phyloP scores from a whole-genome alignment of 2,888 invertebrate genomes.

The Rhodophaea formosa region DNA sequence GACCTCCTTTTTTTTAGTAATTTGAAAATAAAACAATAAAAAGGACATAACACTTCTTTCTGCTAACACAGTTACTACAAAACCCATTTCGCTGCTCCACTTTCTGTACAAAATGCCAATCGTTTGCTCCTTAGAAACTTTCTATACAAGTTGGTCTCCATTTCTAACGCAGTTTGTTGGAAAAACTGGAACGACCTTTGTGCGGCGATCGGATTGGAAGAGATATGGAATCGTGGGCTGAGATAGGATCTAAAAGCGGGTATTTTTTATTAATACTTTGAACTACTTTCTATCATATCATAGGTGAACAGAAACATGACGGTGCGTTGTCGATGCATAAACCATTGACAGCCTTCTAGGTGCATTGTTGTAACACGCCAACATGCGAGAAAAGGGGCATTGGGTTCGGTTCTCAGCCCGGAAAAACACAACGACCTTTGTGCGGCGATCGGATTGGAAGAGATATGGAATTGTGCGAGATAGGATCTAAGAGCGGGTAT shows the following conservation, averaged over 20 bases:
- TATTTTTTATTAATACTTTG: not conserved
- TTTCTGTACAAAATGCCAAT: constrained; percentile 8
- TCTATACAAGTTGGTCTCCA: constrained; percentile 48
- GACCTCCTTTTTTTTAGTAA: too few species aligned
- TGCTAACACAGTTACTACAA: not conserved
- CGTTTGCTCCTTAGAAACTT: constrained; percentile 25
- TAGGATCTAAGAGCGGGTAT: not conserved
- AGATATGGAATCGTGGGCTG: constrained; percentile 25
- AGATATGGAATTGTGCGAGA: constrained; percentile 21
- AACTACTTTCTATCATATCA: too few species aligned
- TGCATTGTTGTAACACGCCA: too few species aligned
- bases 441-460: constrained; percentile 37
- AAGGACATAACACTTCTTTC: not conserved
- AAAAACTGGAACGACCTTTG: constrained; percentile 38
- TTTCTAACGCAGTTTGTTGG: constrained; percentile 34
- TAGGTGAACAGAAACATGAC: too few species aligned
- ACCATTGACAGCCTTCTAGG: too few species aligned
- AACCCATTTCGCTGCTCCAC: not conserved
- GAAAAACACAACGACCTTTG: constrained; percentile 38
- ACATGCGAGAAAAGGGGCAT: too few species aligned
- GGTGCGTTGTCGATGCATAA: too few species aligned
- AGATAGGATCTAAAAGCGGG: not conserved
- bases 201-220: constrained; percentile 37
- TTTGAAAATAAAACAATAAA: too few species aligned
- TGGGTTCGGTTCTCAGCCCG: too few species aligned